These are phyloP conservation scores for Cottus gobio DNA, from an alignment of 2,113 vertebrate species.

Conservation along the genomic window DNA sequence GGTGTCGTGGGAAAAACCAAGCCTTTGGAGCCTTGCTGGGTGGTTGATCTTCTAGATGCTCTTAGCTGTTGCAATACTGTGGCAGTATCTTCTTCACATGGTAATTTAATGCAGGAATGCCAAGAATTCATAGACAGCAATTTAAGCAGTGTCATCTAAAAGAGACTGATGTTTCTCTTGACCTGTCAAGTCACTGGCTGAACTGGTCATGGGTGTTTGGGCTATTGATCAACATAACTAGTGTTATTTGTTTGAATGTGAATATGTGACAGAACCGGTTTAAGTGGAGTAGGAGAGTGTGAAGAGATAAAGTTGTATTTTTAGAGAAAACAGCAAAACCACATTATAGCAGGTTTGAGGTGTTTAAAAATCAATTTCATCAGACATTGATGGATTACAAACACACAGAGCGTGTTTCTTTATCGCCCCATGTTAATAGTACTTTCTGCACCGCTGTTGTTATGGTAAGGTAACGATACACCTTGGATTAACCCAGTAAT, in stretches of 20 bases:
- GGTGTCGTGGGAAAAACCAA: neutral
- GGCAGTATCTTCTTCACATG: slow-evolving; percentile 14
- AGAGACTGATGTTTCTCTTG: slow-evolving; percentile 88
- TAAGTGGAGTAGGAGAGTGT: neutral
- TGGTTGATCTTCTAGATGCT: slow-evolving; percentile 9
- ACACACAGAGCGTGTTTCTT: neutral
- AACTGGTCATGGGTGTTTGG: slow-evolving; percentile 37
- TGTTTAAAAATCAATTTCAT: neutral
- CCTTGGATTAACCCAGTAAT: neutral
- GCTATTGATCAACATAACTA: slow-evolving; percentile 25
- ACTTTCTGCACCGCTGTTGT: neutral
- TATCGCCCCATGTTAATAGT: neutral
- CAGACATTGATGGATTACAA: neutral
- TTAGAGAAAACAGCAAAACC: neutral
- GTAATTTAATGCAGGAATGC: slow-evolving; percentile 62
- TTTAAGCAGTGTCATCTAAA: slow-evolving; percentile 85
- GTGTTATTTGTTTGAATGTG: slow-evolving; percentile 16
- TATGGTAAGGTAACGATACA: neutral
- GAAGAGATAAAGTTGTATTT: neutral
- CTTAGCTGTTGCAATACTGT: neutral
- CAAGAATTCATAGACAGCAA: slow-evolving; percentile 57
- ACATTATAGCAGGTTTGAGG: neutral
- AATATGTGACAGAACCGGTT: neutral
- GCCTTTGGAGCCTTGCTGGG: neutral
- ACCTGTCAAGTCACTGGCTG: slow-evolving; percentile 71